Evolutionary conservation across 2,888 invertebrate species (phyloP), one percentile per base, ranked within the genome.

Genomic region (Athalia circularis): DNA sequence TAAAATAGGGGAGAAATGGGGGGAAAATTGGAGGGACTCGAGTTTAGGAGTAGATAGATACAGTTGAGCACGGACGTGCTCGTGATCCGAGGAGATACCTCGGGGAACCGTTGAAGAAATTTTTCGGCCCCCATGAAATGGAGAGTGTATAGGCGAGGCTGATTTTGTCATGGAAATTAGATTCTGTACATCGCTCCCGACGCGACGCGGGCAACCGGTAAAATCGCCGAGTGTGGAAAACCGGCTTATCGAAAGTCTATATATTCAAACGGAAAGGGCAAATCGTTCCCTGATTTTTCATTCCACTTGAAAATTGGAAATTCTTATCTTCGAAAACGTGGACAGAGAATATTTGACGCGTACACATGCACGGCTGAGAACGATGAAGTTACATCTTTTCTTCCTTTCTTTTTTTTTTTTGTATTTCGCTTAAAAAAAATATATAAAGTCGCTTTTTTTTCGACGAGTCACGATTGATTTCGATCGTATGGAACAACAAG

Each of bases 61-160:
- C 78, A 81, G 80, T 79, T 79, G 80, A 81, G 68, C 80, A 79
- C 78, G 81, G 80, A 84, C 85, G 85, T 85, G 85, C 79, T 81
- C 76, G 80, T 79, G 85, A 85, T 85, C 79, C 59, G 45, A 45
- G 13, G 77, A 82, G 84, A 85, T 84, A 64, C 74, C 64, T 72
- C 72, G 59, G 57, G 72, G 59, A 59, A 72, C 72, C 59, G 57
- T 72, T 59, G 45, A 8, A 47, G 45, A 72, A 59, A 72, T 72
- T 72, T 59, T 59, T 45, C 29, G 29, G 29, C 29, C 72, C 59
- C 72, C 57, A 72, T 72, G 59, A 45, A 72, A 57, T 13, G 54
- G n/a, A 54, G 54, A n/a, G 54, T 47, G 57, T 29, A 7, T 43
- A 72, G 57, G 59, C 29, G 72, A 59, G 72, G 59, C 59, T 59